phyloP scores from a whole-genome alignment of 2,888 invertebrate genomes.

The Hyles lineata region DNA sequence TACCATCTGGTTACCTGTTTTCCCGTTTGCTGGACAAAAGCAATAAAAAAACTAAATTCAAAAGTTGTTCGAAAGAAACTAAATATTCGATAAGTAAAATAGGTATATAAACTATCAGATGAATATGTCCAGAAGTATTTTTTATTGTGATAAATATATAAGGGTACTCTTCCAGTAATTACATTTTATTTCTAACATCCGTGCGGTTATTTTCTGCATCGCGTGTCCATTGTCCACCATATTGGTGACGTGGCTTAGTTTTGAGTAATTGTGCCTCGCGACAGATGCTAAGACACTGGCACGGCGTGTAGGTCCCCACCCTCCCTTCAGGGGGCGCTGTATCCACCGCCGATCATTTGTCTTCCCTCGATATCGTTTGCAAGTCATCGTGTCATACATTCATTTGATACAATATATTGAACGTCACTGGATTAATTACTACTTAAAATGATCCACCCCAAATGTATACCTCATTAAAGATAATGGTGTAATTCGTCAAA shows the following conservation, averaged over 20 bases:
- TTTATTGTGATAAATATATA: background rate
- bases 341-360: constrained; percentile 7
- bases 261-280: constrained; percentile 61
- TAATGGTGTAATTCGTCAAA: background rate
- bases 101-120: too few species aligned
- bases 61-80: too few species aligned
- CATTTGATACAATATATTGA: constrained; percentile 19
- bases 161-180: constrained; percentile 4
- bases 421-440: constrained; percentile 26
- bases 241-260: constrained; percentile 64
- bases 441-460: background rate
- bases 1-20: too few species aligned
- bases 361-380: constrained; percentile 29
- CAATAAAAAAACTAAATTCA: too few species aligned
- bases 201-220: constrained; percentile 46
- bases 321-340: background rate
- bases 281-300: constrained; percentile 49
- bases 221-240: constrained; percentile 63
- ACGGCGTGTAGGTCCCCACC: background rate
- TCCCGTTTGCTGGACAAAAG: too few species aligned
- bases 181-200: constrained; percentile 17
- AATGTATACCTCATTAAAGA: constrained; percentile 1
- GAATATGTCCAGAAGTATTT: too few species aligned
- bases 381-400: constrained; percentile 25
- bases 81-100: too few species aligned